phyloP scores from a whole-genome alignment of 2,113 vertebrate species.

The Ahaetulla prasina region DNA sequence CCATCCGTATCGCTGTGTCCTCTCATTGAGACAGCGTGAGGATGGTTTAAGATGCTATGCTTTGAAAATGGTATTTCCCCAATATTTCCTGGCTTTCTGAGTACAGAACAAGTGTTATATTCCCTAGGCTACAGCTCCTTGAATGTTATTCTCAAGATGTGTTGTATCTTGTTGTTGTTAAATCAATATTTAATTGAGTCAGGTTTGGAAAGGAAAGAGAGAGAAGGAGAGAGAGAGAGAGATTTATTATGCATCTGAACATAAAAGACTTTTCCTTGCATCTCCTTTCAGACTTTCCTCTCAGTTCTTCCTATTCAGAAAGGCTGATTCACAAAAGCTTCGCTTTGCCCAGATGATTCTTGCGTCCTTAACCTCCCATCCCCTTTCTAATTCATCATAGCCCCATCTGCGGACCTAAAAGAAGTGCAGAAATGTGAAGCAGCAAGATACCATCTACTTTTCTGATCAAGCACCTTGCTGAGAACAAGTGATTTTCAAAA shows the following conservation, averaged over 20 bases:
- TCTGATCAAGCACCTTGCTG: not conserved
- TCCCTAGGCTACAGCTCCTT: not conserved
- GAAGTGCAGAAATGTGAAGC: not conserved
- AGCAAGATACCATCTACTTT: not conserved
- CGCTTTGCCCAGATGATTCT: not conserved
- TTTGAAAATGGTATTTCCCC: not conserved
- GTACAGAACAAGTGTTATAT: not conserved
- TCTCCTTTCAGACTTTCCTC: not conserved
- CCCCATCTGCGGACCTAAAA: slow-evolving; percentile 2
- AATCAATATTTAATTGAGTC: not conserved
- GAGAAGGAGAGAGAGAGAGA: not conserved
- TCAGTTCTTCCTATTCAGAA: not conserved
- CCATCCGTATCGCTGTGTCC: not conserved
- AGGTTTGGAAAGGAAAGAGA: not conserved
- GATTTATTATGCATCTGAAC: not conserved
- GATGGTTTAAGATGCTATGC: not conserved
- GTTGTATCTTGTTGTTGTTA: not conserved
- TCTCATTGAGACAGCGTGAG: not conserved
- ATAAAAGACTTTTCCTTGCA: not conserved
- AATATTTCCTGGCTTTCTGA: not conserved
- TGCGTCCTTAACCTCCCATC: not conserved
- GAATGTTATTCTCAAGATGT: not conserved
- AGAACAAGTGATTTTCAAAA: slow-evolving; percentile 26
- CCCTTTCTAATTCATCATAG: not conserved
- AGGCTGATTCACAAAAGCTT: not conserved